phyloP scores from a whole-genome alignment of 1,140 invertebrate genomes.

The Sinella curviseta region DNA sequence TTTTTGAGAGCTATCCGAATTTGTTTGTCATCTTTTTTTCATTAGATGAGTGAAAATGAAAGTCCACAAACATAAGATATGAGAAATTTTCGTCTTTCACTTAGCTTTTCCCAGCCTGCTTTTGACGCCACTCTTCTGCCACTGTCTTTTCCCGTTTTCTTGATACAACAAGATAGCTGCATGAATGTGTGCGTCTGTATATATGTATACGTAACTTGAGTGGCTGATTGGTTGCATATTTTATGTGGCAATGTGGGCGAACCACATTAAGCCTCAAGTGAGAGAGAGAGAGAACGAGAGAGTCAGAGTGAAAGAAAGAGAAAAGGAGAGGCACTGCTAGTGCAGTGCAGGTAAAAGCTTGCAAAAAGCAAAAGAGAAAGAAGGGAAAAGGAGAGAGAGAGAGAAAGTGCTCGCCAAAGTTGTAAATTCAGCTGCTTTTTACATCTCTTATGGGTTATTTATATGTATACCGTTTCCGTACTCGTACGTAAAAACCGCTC shows the following conservation, averaged over 20 bases:
- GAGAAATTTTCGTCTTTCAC: neutral
- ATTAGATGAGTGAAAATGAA: neutral
- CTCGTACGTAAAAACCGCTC: neutral
- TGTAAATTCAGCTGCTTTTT: conserved; percentile 25
- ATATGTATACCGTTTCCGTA: neutral
- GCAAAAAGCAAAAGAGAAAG: neutral
- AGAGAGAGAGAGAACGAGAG: neutral
- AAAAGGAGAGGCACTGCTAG: too few relatives aligned
- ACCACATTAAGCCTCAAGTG: conserved; percentile 4
- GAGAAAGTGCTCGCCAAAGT: conserved; percentile 3
- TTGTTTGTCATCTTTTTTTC: conserved; percentile 17
- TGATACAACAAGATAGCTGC: too few relatives aligned
- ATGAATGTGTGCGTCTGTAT: neutral
- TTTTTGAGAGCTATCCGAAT: neutral
- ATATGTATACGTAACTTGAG: neutral
- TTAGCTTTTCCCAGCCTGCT: too few relatives aligned
- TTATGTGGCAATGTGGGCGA: neutral
- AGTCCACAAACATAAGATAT: neutral
- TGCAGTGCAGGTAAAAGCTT: neutral
- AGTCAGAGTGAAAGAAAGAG: neutral
- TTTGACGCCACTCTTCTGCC: too few relatives aligned
- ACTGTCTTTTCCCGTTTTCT: too few relatives aligned
- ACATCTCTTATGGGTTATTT: conserved; percentile 4
- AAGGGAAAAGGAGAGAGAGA: neutral
- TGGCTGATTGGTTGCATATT: conserved; percentile 26